phyloP scores from a whole-genome alignment of 2,113 vertebrate genomes.

The Lepus timidus region DNA sequence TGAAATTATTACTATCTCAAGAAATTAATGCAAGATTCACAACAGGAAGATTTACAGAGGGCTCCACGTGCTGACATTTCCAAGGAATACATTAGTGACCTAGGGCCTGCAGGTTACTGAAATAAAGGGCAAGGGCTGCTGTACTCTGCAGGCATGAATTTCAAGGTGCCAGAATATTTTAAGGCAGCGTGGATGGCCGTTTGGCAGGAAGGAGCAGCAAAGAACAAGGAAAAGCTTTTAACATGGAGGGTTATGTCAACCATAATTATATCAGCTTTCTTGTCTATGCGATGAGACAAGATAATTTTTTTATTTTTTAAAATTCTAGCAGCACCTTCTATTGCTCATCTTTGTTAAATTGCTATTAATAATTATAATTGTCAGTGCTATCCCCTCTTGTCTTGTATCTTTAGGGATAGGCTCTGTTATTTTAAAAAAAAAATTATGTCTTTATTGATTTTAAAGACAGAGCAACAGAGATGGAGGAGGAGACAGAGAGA shows the following conservation, averaged over 20 bases:
- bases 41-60: not conserved
- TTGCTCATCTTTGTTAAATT: too few species aligned
- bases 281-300: not conserved
- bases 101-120: not conserved
- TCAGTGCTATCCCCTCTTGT: not conserved
- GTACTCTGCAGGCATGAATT: not conserved
- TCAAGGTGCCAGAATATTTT: not conserved
- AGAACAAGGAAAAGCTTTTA: not conserved
- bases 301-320: not conserved
- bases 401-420: not conserved
- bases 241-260: not conserved
- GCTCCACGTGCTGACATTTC: not conserved
- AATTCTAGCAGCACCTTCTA: not conserved
- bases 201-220: not conserved
- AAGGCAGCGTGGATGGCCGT: not conserved
- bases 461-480: too few species aligned
- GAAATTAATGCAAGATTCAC: not conserved
- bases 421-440: not conserved
- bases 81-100: not conserved
- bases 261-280: not conserved
- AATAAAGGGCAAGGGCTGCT: not conserved
- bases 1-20: not conserved
- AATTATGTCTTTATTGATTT: too few species aligned
- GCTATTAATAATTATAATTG: too few species aligned
- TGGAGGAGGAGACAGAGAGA: too few species aligned